These are phyloP conservation scores for Falco cherrug DNA, from an alignment of 2,797 vertebrate species.

Conservation along the genomic window DNA sequence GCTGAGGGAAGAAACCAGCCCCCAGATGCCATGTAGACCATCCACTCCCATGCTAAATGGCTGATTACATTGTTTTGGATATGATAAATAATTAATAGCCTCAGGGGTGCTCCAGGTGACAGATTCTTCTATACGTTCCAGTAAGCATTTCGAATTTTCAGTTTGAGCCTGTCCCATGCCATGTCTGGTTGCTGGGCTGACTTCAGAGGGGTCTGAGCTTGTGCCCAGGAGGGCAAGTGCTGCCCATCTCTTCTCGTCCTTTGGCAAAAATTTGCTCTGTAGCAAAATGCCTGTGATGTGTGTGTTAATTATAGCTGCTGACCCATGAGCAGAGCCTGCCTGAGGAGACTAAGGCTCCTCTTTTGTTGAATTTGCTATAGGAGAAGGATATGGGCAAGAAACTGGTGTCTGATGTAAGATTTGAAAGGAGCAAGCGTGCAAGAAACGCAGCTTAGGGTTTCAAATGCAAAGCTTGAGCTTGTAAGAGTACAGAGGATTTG, in stretches of 20 bases:
- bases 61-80: not conserved
- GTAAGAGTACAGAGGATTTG: not conserved
- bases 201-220: not conserved
- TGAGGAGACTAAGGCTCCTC: not conserved
- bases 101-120: not conserved
- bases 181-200: not conserved
- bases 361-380: not conserved
- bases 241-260: rapidly evolving
- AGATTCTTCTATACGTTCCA: not conserved
- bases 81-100: not conserved
- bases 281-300: not conserved
- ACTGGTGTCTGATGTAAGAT: not conserved
- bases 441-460: not conserved
- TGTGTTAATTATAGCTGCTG: not conserved
- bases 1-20: not conserved
- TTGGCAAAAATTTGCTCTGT: not conserved
- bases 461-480: not conserved
- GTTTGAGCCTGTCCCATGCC: not conserved
- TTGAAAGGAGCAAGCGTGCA: not conserved
- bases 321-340: not conserved
- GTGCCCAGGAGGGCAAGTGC: not conserved
- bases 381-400: not conserved
- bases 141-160: not conserved
- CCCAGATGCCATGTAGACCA: too few relatives aligned
- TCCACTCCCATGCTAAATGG: not conserved